phyloP scores from a whole-genome alignment of 2,888 invertebrate species.

The Buathra laborator region DNA sequence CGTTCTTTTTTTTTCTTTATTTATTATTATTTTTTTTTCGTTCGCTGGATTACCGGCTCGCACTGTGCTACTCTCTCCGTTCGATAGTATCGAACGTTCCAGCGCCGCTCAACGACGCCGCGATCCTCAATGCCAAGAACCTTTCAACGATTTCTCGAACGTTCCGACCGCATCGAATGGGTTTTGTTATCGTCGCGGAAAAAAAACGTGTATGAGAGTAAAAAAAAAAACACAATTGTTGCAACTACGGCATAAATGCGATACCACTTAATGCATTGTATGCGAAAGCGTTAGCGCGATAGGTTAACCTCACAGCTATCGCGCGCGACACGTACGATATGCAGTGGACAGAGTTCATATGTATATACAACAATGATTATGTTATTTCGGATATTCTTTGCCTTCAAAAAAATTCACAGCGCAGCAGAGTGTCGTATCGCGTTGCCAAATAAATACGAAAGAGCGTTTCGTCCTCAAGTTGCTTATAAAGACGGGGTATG shows the following conservation, averaged over 20 bases:
- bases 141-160: constrained; percentile 18
- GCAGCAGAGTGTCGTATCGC: no score
- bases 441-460: no score
- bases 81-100: background rate
- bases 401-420: no score
- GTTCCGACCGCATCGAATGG: background rate
- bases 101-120: background rate
- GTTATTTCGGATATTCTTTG: no score
- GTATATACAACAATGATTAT: no score
- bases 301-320: no score
- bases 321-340: no score
- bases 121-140: constrained; percentile 9
- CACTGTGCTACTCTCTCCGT: no score
- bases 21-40: constrained; percentile 12
- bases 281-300: background rate
- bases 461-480: no score
- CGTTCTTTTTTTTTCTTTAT: constrained; percentile 4
- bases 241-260: background rate
- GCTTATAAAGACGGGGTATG: no score
- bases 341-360: no score
- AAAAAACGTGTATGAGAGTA: background rate
- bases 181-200: background rate
- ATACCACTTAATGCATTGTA: background rate
- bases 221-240: constrained; percentile 21
- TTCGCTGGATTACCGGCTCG: background rate